Conservation (phyloP, 2,888 invertebrate genomes). For the Cerastis leucographa region DNA sequence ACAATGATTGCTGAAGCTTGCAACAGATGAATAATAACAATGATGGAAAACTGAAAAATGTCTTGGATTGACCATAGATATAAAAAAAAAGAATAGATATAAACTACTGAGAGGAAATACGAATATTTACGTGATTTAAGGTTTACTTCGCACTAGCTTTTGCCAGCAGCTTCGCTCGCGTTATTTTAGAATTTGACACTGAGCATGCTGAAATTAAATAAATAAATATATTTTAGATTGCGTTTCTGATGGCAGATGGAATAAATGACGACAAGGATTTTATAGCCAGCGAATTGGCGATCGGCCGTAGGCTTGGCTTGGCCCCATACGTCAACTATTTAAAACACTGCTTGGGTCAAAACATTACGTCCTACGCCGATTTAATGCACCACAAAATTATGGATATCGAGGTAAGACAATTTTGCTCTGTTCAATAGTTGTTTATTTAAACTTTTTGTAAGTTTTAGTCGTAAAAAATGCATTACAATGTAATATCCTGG, state of each 20-base stretch:
- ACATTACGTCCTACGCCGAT: slow-evolving; percentile 85
- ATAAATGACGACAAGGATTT: slow-evolving; percentile 21
- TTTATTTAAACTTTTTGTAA: neutral
- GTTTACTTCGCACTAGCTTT: no score
- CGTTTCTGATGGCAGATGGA: slow-evolving; percentile 24
- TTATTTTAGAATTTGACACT: no score
- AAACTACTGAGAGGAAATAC: neutral
- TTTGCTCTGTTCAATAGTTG: neutral
- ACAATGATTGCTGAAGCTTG: neutral
- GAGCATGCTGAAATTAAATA: neutral
- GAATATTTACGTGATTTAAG: neutral
- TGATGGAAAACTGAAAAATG: no score
- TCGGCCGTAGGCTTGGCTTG: slow-evolving; percentile 93
- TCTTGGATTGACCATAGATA: neutral
- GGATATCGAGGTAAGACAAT: slow-evolving; percentile 13
- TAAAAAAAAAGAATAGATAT: neutral
- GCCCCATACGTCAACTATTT: slow-evolving; percentile 95
- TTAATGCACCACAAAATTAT: slow-evolving; percentile 14
- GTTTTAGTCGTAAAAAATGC: neutral
- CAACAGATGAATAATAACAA: no score
- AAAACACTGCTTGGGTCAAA: slow-evolving; percentile 93
- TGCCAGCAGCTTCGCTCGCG: no score
- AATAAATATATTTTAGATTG: slow-evolving; percentile 7
- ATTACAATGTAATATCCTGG: neutral
- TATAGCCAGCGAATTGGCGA: slow-evolving; percentile 66